Conservation (phyloP, 2,888 invertebrate species). For the Drosophila demipolita region DNA sequence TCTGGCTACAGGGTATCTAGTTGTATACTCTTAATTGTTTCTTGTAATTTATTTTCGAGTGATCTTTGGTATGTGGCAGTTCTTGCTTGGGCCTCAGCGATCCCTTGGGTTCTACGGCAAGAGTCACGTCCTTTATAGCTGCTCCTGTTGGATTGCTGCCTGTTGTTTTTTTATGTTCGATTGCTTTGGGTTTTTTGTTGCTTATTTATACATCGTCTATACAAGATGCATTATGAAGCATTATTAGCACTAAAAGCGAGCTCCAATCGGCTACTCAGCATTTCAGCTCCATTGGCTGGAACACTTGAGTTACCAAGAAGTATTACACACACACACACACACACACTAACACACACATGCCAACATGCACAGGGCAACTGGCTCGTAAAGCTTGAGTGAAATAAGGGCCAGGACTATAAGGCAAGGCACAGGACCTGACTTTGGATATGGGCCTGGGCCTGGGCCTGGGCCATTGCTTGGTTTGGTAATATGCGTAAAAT, state of each 20-base stretch:
- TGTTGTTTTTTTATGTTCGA: slow-evolving; percentile 44
- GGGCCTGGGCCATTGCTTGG: slow-evolving; percentile 7
- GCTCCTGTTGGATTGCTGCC: neutral
- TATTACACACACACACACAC: slow-evolving; percentile 11
- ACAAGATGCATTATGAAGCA: slow-evolving; percentile 57
- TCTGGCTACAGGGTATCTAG: neutral
- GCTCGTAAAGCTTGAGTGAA: slow-evolving; percentile 40
- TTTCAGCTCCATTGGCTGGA: slow-evolving; percentile 48
- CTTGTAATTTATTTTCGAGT: neutral
- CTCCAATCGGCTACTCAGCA: slow-evolving; percentile 8
- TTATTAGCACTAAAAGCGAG: slow-evolving; percentile 62
- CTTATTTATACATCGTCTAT: slow-evolving; percentile 62
- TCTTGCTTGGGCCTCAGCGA: neutral
- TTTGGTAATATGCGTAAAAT: slow-evolving; percentile 81
- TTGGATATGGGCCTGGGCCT: slow-evolving; percentile 4
- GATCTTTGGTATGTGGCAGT: neutral
- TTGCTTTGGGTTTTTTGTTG: slow-evolving; percentile 23
- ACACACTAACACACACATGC: slow-evolving; percentile 11
- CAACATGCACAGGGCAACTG: slow-evolving; percentile 13
- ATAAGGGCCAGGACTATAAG: neutral
- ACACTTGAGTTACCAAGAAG: slow-evolving; percentile 14
- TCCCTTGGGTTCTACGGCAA: neutral
- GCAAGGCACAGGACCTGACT: slow-evolving; percentile 7
- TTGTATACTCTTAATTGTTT: neutral
- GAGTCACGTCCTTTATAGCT: neutral